Conservation (phyloP, 37 sponge, comb jelly and placozoan species). For the Beroe forskalii region DNA sequence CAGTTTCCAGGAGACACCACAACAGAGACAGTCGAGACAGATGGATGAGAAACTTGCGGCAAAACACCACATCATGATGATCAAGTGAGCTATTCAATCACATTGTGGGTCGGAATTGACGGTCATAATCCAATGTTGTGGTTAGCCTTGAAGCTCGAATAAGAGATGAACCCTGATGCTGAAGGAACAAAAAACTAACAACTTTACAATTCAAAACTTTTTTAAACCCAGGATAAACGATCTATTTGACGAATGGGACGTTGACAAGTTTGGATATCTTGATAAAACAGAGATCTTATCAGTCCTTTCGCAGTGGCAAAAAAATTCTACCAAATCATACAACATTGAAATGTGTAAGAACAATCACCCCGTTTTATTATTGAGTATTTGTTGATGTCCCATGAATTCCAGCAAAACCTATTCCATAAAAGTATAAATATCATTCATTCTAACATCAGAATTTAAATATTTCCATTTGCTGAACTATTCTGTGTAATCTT, state of each 20-base stretch:
- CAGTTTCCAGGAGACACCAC: constrained; percentile 65
- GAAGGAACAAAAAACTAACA: too few species aligned
- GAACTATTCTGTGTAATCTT: too few species aligned
- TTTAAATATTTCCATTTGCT: too few species aligned
- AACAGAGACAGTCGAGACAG: constrained; percentile 46
- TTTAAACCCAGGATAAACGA: constrained; percentile 58
- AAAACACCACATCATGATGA: constrained; percentile 53
- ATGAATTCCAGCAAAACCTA: too few species aligned
- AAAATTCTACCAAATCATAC: constrained; percentile 50
- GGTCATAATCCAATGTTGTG: too few species aligned
- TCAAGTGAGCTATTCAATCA: constrained; percentile 35
- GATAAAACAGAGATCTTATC: constrained; percentile 73
- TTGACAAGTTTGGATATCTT: constrained; percentile 74
- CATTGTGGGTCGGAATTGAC: too few species aligned
- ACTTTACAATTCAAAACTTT: too few species aligned
- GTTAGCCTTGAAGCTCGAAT: too few species aligned
- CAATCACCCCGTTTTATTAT: neutral
- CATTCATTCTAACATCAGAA: too few species aligned
- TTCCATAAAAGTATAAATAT: too few species aligned
- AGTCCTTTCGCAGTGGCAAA: constrained; percentile 74
- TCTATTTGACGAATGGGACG: constrained; percentile 83
- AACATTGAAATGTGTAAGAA: constrained; percentile 63
- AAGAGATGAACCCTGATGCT: too few species aligned
- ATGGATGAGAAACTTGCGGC: constrained; percentile 63
- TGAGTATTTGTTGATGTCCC: too few species aligned